Percentiles rank a stretch among this genome's conserved stretches.
These are phyloP conservation scores for Nephrotoma guestfalica DNA, from an alignment of 2,888 invertebrate species.

Conservation along the genomic window DNA sequence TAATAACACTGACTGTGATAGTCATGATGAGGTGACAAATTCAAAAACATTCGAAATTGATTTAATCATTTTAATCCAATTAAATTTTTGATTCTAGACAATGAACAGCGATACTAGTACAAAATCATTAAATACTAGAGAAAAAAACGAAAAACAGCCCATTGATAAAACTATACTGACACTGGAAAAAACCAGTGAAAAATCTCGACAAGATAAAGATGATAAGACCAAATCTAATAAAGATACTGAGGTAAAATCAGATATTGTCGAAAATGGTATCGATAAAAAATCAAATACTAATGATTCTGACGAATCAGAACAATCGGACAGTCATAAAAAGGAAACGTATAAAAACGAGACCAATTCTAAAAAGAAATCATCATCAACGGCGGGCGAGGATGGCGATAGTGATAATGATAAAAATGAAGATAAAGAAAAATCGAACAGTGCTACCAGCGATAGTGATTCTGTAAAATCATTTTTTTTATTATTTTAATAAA, in stretches of 20 bases:
- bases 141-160: neutral
- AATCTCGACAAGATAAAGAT: neutral
- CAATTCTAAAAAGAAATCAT: neutral
- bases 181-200: neutral
- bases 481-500: neutral
- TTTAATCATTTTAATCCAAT: neutral
- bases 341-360: neutral
- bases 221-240: neutral
- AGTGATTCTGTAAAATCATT: neutral
- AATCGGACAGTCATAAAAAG: neutral
- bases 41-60: neutral
- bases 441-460: neutral
- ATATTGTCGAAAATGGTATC: neutral
- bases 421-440: neutral
- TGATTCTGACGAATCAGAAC: neutral
- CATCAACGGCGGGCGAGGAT: neutral
- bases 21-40: neutral
- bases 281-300: neutral
- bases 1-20: neutral
- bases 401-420: neutral
- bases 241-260: neutral
- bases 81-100: slow-evolving; percentile 1
- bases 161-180: neutral
- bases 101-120: neutral
- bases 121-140: neutral